Base-by-base conservation (phyloP, 2,888 invertebrate genomes). In the Augochlorella aurata region DNA sequence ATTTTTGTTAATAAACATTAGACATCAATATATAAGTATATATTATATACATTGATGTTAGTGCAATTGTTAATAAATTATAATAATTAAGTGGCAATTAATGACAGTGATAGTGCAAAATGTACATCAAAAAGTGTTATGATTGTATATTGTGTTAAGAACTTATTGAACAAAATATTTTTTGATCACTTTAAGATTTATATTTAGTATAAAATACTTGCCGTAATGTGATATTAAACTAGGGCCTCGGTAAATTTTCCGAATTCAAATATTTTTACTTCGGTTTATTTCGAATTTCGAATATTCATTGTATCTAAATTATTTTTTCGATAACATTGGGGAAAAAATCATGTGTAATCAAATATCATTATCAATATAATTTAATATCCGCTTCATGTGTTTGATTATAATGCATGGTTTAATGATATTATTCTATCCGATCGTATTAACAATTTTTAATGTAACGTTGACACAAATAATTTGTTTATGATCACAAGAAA, bases 141-240 rank as follows among this genome's bases (percentile, higher is more conserved):
- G 4, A 63, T 65, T 61, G 52, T 50, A 12, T 47, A 54, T 82
- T 71, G 38, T 29, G 71, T 78, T 83, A 67, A 69, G 44, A 65
- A 71, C 74, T 63, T 54, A 24, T 72, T 61, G 69, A 74, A 54
- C n/a, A 52, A 78, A n/a, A 74, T 83, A 78, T 82, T 71, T 83
- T 82, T 79, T 75, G 38, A 79, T 75, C 69, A 54, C 61, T 79
- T 83, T 83, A 65, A 82, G 71, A 75, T 54, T 83, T 72, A n/a
- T 74, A 77, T 83, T 80, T 71, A 83, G 44, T 69, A 77, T 75
- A 66, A 68, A 81, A 69, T 74, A 78, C 81, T 84, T 84, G 84
- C 75, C 81, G 45, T 50, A 80, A 84, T 84, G 84, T 84, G 84
- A 84, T 84, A 84, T 78, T 78, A 78, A 79, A 79, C 24, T 82